Evolutionary conservation across 1,140 invertebrate species (phyloP).

Genomic region (Pollicipes pollicipes): DNA sequence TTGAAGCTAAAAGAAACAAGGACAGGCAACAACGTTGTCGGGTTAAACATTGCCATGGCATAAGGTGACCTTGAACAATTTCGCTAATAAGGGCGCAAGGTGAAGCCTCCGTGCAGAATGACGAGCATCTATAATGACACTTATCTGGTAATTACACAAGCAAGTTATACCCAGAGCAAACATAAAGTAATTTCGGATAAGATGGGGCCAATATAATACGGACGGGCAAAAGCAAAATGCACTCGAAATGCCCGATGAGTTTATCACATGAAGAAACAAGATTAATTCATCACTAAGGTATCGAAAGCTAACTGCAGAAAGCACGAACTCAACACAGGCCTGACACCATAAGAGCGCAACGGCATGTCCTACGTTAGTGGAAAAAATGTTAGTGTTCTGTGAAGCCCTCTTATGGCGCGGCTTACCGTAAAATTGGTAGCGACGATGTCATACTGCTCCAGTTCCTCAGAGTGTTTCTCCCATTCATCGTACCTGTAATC

Average conservation of each 20-base stretch:
- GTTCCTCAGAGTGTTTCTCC: conserved; percentile 76
- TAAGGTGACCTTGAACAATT: too few relatives aligned
- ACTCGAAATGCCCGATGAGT: conserved; percentile 14
- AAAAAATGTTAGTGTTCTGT: conserved; percentile 3
- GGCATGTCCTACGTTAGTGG: background rate
- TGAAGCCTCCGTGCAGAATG: background rate
- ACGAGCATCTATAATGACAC: too few relatives aligned
- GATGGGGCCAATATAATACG: too few relatives aligned
- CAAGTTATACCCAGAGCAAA: too few relatives aligned
- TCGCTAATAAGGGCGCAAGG: background rate
- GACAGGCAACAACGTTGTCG: background rate
- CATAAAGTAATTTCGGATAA: too few relatives aligned
- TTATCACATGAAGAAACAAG: conserved; percentile 30
- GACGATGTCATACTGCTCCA: conserved; percentile 66
- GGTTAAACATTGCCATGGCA: background rate
- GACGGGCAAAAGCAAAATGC: background rate
- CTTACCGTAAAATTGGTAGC: conserved; percentile 69
- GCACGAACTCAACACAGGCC: too few relatives aligned
- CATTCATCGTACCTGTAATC: conserved; percentile 62
- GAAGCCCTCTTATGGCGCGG: conserved; percentile 5
- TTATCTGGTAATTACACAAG: too few relatives aligned
- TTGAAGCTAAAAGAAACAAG: background rate
- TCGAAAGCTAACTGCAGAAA: background rate
- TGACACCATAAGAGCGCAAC: too few relatives aligned
- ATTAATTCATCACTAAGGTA: conserved; percentile 5